phyloP scores from a whole-genome alignment of 2,888 invertebrate genomes.

The Limnephilus marmoratus region DNA sequence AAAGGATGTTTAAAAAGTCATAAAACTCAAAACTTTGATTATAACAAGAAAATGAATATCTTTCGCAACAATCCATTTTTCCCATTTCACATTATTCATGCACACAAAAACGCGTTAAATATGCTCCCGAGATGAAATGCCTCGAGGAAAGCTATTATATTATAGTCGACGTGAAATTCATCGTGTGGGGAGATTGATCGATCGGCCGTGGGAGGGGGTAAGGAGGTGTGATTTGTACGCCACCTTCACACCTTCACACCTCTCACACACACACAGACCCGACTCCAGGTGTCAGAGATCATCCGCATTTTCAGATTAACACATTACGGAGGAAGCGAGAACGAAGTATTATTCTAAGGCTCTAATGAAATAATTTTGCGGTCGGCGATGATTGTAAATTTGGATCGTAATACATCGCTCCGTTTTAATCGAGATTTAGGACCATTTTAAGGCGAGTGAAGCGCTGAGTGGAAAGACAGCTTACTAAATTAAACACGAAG shows the following conservation, averaged over 20 bases:
- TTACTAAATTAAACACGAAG: not conserved
- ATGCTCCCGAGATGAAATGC: conserved; percentile 41
- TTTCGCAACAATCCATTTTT: conserved; percentile 12
- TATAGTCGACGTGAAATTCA: conserved; percentile 49
- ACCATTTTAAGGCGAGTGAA: not conserved
- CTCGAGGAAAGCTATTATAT: conserved; percentile 37
- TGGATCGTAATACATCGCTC: not conserved
- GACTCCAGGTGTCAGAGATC: not conserved
- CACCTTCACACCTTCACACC: not conserved
- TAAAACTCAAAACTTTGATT: not conserved
- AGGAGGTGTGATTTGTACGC: conserved; percentile 49
- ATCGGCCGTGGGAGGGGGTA: conserved; percentile 4
- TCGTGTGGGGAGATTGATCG: conserved; percentile 55
- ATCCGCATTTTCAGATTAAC: conserved; percentile 43
- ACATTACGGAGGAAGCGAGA: conserved; percentile 13
- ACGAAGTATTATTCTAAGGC: not conserved
- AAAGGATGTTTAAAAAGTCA: conserved; percentile 2
- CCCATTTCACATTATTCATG: conserved; percentile 4
- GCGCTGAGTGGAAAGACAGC: not conserved
- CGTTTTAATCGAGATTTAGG: not conserved
- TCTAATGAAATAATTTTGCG: not conserved
- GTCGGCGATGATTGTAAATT: not conserved
- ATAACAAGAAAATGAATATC: not conserved
- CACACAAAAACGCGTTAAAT: conserved; percentile 43
- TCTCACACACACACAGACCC: no score